These are phyloP conservation scores for Micrasema longulum DNA, from an alignment of 1,140 invertebrate species.

Conservation along the genomic window DNA sequence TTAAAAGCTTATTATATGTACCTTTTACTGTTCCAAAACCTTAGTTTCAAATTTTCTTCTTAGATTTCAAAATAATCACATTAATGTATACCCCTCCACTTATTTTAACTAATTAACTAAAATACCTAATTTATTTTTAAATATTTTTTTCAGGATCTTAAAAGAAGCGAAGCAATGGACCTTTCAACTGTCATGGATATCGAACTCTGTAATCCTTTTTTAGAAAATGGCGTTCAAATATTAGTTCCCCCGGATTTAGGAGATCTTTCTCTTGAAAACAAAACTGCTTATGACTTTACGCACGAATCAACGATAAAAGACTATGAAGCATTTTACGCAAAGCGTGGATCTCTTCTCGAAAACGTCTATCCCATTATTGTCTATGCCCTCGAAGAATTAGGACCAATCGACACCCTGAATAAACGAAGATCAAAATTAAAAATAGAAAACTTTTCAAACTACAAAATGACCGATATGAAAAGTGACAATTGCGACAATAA, in stretches of 20 bases:
- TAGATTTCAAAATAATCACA: too few species aligned
- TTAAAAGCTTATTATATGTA: too few species aligned
- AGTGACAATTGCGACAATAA: background rate
- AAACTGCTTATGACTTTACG: conserved; percentile 57
- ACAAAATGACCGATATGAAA: background rate
- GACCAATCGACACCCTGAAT: background rate
- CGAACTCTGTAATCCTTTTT: conserved; percentile 76
- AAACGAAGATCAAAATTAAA: conserved; percentile 12
- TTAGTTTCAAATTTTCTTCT: too few species aligned
- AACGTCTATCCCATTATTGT: conserved; percentile 63
- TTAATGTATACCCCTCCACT: too few species aligned
- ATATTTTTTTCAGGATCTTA: conserved; percentile 74
- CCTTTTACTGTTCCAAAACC: too few species aligned
- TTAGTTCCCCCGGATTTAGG: conserved; percentile 76
- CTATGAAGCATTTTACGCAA: conserved; percentile 60
- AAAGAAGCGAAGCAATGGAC: conserved; percentile 70
- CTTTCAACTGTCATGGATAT: conserved; percentile 80
- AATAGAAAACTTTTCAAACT: conserved; percentile 11
- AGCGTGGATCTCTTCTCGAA: conserved; percentile 60
- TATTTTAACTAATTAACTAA: too few species aligned
- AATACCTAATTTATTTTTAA: too few species aligned
- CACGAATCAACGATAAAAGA: conserved; percentile 58
- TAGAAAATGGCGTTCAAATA: conserved; percentile 80
- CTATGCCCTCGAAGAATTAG: conserved; percentile 61
- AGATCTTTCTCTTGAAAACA: conserved; percentile 61